Evolutionary conservation across 2,888 invertebrate species (phyloP).

Genomic region (Microchrysa polita): DNA sequence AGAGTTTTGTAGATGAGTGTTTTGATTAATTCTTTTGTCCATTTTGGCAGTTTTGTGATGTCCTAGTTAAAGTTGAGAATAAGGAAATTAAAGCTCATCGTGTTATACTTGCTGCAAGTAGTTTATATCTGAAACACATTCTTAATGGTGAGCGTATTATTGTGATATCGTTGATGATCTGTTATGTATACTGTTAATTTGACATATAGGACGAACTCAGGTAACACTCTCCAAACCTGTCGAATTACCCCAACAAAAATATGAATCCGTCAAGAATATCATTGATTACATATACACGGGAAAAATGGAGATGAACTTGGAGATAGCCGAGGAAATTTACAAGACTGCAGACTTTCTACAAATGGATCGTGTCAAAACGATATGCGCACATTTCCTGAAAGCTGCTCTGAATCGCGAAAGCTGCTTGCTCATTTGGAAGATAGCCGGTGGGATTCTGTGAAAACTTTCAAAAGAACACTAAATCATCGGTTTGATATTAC

Average conservation of each 20-base stretch:
- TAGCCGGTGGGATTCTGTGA: slow-evolving; percentile 10
- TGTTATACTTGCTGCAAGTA: slow-evolving; percentile 27
- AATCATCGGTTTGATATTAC: not conserved
- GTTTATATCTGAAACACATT: slow-evolving; percentile 28
- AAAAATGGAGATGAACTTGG: slow-evolving; percentile 21
- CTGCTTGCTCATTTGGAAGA: slow-evolving; percentile 26
- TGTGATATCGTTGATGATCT: not conserved
- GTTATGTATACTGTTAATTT: not conserved
- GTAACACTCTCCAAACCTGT: slow-evolving; percentile 6
- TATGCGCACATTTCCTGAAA: slow-evolving; percentile 35
- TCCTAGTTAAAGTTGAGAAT: slow-evolving; percentile 29
- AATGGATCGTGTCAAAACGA: slow-evolving; percentile 22
- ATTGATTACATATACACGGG: slow-evolving; percentile 35
- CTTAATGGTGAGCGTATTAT: slow-evolving; percentile 17
- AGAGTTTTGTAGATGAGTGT: too few relatives aligned
- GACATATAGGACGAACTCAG: slow-evolving; percentile 18
- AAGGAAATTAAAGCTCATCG: slow-evolving; percentile 34
- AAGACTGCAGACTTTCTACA: slow-evolving; percentile 23
- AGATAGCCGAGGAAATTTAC: slow-evolving; percentile 21
- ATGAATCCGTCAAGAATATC: slow-evolving; percentile 23
- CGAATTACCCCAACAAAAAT: slow-evolving; percentile 22
- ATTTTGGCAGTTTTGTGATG: slow-evolving; percentile 33
- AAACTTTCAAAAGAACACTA: not conserved
- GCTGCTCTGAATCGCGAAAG: slow-evolving; percentile 17
- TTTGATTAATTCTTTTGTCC: not conserved